Evolutionary conservation across 2,797 vertebrate species (phyloP).

Genomic region (Clarias fuscus): DNA sequence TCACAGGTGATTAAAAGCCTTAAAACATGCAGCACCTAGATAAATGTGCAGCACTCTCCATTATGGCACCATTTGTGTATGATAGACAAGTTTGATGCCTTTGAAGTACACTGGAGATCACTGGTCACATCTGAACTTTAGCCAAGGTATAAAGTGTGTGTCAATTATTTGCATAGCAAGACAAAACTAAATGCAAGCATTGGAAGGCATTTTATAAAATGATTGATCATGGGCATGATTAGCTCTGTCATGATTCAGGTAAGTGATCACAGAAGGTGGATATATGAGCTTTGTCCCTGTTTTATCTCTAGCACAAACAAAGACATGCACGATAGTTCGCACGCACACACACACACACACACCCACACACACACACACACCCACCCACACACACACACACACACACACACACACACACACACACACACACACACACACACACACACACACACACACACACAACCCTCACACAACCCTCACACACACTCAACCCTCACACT

Average conservation of each 20-base stretch:
- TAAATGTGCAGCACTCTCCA: conserved; percentile 63
- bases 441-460: not conserved
- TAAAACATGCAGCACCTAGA: conserved; percentile 57
- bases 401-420: not conserved
- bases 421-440: not conserved
- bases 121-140: not conserved
- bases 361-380: not conserved
- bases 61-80: conserved; percentile 28
- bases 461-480: not conserved
- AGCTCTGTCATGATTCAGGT: conserved; percentile 3
- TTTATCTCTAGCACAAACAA: conserved; percentile 41
- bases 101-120: not conserved
- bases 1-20: conserved; percentile 31
- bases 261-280: conserved; percentile 16
- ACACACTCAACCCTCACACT: not conserved
- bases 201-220: conserved; percentile 17
- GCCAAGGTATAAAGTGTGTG: not conserved
- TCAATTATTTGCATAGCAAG: conserved; percentile 5
- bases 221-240: conserved; percentile 12
- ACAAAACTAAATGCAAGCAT: not conserved
- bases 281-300: conserved; percentile 41
- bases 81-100: conserved; percentile 56
- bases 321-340: not conserved
- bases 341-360: not conserved
- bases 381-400: not conserved